These are phyloP conservation scores for Albula goreensis DNA, from an alignment of 2,113 vertebrate species.

Conservation along the genomic window DNA sequence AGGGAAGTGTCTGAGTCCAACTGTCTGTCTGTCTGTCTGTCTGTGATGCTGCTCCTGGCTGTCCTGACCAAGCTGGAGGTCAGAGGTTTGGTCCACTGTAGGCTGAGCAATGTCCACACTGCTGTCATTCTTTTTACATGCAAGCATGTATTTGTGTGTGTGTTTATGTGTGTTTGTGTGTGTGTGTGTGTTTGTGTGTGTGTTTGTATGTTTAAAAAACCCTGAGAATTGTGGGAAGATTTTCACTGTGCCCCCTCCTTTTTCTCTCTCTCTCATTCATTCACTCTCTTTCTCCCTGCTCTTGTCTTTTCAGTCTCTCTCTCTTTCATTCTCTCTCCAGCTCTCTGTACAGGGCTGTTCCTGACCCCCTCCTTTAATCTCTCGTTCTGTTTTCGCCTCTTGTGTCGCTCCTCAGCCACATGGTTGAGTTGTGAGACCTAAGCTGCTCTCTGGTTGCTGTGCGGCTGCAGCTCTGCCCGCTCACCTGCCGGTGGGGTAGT, in stretches of 20 bases:
- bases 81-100: constrained; percentile 9
- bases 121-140: no score
- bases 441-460: not conserved
- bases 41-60: not conserved
- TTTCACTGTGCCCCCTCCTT: not conserved
- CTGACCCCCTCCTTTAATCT: not conserved
- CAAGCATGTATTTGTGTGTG: no score
- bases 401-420: constrained; percentile 1
- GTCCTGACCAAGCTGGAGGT: not conserved
- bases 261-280: not conserved
- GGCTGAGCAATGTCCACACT: not conserved
- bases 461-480: not conserved
- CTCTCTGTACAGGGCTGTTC: not conserved
- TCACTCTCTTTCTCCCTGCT: not conserved
- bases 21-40: not conserved
- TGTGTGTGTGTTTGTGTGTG: no score
- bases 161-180: no score
- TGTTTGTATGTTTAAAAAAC: no score
- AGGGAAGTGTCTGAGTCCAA: not conserved
- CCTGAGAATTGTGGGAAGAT: not conserved
- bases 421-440: constrained; percentile 2
- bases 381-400: not conserved
- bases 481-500: not conserved
- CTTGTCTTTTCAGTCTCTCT: not conserved
- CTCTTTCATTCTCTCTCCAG: not conserved